phyloP scores from a whole-genome alignment of 2,113 vertebrate genomes.

The Arizona elegans region DNA sequence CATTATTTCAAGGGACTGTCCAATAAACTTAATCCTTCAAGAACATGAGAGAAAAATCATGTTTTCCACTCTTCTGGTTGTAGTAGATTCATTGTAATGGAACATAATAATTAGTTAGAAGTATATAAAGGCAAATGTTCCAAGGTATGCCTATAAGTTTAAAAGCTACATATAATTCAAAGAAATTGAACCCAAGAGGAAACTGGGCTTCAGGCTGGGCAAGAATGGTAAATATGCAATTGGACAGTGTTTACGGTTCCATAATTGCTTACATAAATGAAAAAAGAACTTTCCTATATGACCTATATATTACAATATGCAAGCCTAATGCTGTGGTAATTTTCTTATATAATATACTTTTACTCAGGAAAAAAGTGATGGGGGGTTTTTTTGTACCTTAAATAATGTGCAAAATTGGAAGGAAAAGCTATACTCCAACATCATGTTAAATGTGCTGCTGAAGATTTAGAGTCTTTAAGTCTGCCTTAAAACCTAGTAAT shows the following conservation, averaged over 20 bases:
- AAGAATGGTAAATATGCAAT: not conserved
- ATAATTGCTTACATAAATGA: not conserved
- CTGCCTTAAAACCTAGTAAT: not conserved
- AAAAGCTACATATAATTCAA: not conserved
- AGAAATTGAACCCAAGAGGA: not conserved
- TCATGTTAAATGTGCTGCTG: not conserved
- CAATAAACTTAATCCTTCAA: not conserved
- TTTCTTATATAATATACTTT: not conserved
- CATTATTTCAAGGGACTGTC: not conserved
- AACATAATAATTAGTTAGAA: not conserved
- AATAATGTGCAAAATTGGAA: not conserved
- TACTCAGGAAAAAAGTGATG: not conserved
- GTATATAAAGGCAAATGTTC: not conserved
- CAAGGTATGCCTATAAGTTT: not conserved
- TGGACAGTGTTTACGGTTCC: not conserved
- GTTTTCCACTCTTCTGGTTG: not conserved
- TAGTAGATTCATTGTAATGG: not conserved
- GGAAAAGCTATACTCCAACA: not conserved
- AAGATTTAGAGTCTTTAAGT: not conserved
- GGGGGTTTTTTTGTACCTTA: not conserved
- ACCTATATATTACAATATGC: not conserved
- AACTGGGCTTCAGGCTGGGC: not conserved
- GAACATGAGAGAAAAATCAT: not conserved
- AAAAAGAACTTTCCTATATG: not conserved
- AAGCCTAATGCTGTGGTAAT: not conserved